A percentile compares a stretch with the other conserved stretches of the same genome.
These are phyloP conservation scores for Pygmarrhopalites habei DNA, from an alignment of 1,140 invertebrate species.

Conservation along the genomic window DNA sequence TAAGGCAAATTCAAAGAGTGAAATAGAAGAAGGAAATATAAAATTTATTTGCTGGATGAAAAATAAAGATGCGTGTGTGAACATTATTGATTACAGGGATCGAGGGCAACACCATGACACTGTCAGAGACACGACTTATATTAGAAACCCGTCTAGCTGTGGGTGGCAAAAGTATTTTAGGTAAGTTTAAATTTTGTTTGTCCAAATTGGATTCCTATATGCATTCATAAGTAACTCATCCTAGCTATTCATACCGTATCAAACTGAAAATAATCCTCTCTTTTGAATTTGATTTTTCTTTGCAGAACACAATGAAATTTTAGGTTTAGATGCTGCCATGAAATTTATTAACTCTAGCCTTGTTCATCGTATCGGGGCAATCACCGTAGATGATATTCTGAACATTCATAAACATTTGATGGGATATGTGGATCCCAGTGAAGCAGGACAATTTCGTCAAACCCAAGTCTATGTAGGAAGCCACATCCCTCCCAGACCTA, in stretches of 20 bases:
- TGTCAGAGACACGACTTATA: slow-evolving; percentile 85
- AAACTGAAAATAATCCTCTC: too few species aligned
- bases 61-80: too few species aligned
- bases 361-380: slow-evolving; percentile 55
- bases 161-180: slow-evolving; percentile 84
- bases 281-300: too few species aligned
- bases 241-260: too few species aligned
- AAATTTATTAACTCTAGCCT: slow-evolving; percentile 87
- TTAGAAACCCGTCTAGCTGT: slow-evolving; percentile 89
- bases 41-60: too few species aligned
- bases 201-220: too few species aligned
- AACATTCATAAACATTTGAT: slow-evolving; percentile 88
- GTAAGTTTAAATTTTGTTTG: too few species aligned
- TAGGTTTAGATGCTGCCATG: slow-evolving; percentile 88
- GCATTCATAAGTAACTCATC: too few species aligned
- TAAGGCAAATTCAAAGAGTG: too few species aligned
- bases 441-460: slow-evolving; percentile 71
- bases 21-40: too few species aligned
- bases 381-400: slow-evolving; percentile 77
- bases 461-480: slow-evolving; percentile 90
- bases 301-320: slow-evolving; percentile 96
- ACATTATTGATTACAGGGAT: too few species aligned
- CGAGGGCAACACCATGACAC: slow-evolving; percentile 93
- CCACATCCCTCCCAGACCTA: slow-evolving; percentile 77
- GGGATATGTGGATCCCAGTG: slow-evolving; percentile 84